Percentiles rank a stretch among this genome's conserved stretches.
phyloP scores from a whole-genome alignment of 2,113 vertebrate species.

The Vidua chalybeata region DNA sequence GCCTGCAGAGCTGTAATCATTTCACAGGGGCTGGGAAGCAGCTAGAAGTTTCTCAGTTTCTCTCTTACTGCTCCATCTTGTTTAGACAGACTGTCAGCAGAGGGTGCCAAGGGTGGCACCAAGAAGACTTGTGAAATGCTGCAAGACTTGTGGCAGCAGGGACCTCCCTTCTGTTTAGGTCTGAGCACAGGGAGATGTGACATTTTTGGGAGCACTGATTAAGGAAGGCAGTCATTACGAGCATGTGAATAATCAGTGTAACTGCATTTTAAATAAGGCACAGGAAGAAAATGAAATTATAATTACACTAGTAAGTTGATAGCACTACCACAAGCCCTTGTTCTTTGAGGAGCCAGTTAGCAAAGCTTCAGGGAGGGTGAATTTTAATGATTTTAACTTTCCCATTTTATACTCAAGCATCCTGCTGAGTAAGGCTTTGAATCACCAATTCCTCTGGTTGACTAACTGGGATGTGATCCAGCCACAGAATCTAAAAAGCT shows the following conservation, averaged over 20 bases:
- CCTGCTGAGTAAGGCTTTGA: not conserved
- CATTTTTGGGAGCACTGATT: not conserved
- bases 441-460: not conserved
- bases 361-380: not conserved
- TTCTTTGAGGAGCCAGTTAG: not conserved
- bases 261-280: not conserved
- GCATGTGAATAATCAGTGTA: not conserved
- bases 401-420: not conserved
- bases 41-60: not conserved
- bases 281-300: not conserved
- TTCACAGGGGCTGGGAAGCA: not conserved
- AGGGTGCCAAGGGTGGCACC: rapidly evolving
- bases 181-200: not conserved
- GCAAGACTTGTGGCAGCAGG: not conserved
- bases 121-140: rapidly evolving
- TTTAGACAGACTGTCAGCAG: not conserved
- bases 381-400: not conserved
- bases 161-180: not conserved
- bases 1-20: not conserved
- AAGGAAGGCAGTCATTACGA: not conserved
- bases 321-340: not conserved
- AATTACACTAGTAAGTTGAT: not conserved
- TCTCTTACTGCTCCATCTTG: not conserved
- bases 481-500: not conserved
- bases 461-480: not conserved